Evolutionary conservation across 2,797 vertebrate genomes (phyloP), one percentile per base, ranked within the genome.

Genomic region (Eupleurogrammus muticus): DNA sequence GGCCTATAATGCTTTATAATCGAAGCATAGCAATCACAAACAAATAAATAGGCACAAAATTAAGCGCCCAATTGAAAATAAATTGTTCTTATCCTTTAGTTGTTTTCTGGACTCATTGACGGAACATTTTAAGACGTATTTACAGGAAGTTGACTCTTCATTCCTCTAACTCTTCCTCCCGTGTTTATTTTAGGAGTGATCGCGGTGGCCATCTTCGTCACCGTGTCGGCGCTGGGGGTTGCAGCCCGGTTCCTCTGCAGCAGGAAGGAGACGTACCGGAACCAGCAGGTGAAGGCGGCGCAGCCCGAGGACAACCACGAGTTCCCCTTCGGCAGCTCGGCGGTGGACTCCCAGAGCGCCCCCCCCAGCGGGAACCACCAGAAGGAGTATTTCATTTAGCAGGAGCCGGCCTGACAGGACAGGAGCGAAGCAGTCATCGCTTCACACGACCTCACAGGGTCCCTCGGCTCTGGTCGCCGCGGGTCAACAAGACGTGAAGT

Each of bases 301-400:
- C 95, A 97, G 89, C 92, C 95, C 0, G 94, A 96, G 66, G 96
- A 97, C 57, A 86, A 87, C 73, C 92, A 93, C 0, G 95, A 96
- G 89, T 93, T 94, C 48, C 94, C 95, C 36, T 92, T 97, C 89
- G 96, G 95, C 92, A 93, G 92, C 68, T 95, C 96, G 77, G 90
- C 93, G 57, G 10, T 38, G 11, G 93, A 92, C 75, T 89, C 93
- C 75, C 95, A 94, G 85, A 95, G 92, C 0, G 76, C 93, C 68
- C 36, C 16, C 13, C 85, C 92, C 62, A 88, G 48, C 52, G 95
- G 97, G 88, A 96, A 94, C 93, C 2, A 79, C 63, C 96, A 96
- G 83, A 98, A 96, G 88, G 97, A 99, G 85, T 97, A 95, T 87
- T 98, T 97, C 89, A 99, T 99, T 93, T 99, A 95, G 96, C 84